These are phyloP conservation scores for Camelus bactrianus DNA, from an alignment of 2,113 vertebrate species.

Conservation along the genomic window DNA sequence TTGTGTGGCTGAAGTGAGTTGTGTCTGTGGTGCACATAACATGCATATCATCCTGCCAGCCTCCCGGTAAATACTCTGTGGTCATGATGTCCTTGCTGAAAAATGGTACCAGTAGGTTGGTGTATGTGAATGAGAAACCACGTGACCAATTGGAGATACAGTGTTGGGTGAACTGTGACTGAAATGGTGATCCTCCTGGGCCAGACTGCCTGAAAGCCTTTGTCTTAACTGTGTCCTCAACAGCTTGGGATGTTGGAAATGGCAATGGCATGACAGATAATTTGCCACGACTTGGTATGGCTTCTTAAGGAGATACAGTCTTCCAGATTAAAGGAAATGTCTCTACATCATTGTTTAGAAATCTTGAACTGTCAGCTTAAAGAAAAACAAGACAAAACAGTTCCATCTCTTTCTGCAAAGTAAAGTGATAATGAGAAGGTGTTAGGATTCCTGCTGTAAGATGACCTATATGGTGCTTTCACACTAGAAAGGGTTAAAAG, in stretches of 20 bases:
- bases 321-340: background rate
- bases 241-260: background rate
- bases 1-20: background rate
- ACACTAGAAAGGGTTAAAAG: background rate
- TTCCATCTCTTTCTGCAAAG: background rate
- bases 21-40: background rate
- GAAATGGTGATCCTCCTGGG: background rate
- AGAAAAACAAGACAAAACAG: background rate
- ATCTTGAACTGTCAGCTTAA: background rate
- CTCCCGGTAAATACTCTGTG: background rate
- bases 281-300: background rate
- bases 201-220: background rate
- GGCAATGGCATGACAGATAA: background rate
- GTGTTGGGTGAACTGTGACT: background rate
- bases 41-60: background rate
- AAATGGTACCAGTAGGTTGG: background rate
- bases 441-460: background rate
- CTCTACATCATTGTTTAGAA: conserved; percentile 17
- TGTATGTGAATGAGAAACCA: background rate
- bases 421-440: background rate
- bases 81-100: background rate
- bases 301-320: background rate
- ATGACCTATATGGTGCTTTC: background rate
- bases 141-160: background rate
- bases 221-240: background rate